Percentiles rank a stretch among this genome's conserved stretches.
Conservation (phyloP, 2,797 vertebrate genomes). For the Semaprochilodus insignis region DNA sequence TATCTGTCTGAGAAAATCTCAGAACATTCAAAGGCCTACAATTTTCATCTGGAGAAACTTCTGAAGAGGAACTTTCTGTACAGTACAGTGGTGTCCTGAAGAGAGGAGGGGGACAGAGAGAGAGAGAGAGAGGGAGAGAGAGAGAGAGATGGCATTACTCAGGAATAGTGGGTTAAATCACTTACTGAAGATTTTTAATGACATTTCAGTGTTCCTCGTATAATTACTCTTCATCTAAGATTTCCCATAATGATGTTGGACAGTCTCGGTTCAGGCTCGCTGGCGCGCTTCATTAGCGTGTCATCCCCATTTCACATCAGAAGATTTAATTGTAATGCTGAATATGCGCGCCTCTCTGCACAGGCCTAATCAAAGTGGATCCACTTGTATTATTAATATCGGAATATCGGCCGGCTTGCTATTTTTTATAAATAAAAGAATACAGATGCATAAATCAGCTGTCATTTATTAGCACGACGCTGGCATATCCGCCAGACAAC, state of each 20-base stretch:
- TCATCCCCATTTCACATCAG: constrained; percentile 99
- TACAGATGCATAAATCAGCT: constrained; percentile 99
- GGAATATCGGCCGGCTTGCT: constrained; percentile 99
- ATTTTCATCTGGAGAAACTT: constrained; percentile 78
- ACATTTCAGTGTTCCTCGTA: constrained; percentile 99
- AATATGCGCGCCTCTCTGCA: constrained; percentile 99
- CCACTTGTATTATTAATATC: constrained; percentile 99
- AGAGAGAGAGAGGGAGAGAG: constrained; percentile 24
- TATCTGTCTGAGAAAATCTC: constrained; percentile 86
- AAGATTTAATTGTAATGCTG: constrained; percentile 99
- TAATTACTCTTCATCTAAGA: constrained; percentile 99
- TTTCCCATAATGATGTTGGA: constrained; percentile 99
- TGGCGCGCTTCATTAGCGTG: constrained; percentile 99
- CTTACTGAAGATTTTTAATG: constrained; percentile 99
- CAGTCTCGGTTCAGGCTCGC: constrained; percentile 99
- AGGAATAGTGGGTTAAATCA: constrained; percentile 98
- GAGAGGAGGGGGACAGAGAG: constrained; percentile 38
- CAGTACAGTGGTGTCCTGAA: constrained; percentile 79
- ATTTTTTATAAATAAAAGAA: constrained; percentile 99
- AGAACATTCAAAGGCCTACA: constrained; percentile 83
- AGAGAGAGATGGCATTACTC: constrained; percentile 80
- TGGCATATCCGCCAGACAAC: constrained; percentile 96
- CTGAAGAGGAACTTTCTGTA: constrained; percentile 87
- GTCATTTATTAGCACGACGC: constrained; percentile 99
- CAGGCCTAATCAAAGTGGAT: constrained; percentile 99